Base-by-base conservation (phyloP, 2,797 vertebrate species). In the Protonibea diacanthus region DNA sequence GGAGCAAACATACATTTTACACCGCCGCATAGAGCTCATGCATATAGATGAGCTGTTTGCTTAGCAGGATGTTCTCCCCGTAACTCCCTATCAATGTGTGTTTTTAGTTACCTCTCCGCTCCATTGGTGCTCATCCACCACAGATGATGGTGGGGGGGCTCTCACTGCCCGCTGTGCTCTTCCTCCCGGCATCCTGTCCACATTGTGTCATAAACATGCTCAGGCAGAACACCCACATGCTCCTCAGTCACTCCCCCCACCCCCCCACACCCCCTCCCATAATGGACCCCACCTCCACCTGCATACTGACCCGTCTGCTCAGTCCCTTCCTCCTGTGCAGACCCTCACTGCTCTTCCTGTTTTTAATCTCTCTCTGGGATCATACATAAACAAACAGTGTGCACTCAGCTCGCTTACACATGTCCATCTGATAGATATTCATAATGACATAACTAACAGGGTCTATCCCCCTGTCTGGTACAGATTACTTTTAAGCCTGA, bases 101-200 rank as follows among this genome's bases (percentile, higher is more conserved):
- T 66, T 86, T 84, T 84, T 49, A 40, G 63, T 72, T 40, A 27
- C 45, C 58, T 58, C 53, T 77, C 49, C 10, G 57, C 80, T 82
- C 62, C 57, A 53, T 25, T 68, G 71, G 29, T 81, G 83, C 62
- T 81, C 71, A 66, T 72, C 71, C 78, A 56, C 14, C 76, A 48
- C 33, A 29, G 60, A 52, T 42, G 74, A 67, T 57, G 61, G 25
- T 4, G 47, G 25, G 51, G 57, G 63, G 68, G 14, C 47, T 71
- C 66, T 33, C 25, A 1, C 53, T 44, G 68, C 68, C 55, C 0
- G 0, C 65, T 65, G 71, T 38, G 44, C 62, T 60, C 72, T 74
- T 78, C 80, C 75, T 63, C 72, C 27, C 70, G 29, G 60, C 82
- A 86, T 94, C 93, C 93, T 91, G 90, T 90, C 84, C 82, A 76